phyloP scores from a whole-genome alignment of 2,888 invertebrate species.

The Alsophila aescularia region DNA sequence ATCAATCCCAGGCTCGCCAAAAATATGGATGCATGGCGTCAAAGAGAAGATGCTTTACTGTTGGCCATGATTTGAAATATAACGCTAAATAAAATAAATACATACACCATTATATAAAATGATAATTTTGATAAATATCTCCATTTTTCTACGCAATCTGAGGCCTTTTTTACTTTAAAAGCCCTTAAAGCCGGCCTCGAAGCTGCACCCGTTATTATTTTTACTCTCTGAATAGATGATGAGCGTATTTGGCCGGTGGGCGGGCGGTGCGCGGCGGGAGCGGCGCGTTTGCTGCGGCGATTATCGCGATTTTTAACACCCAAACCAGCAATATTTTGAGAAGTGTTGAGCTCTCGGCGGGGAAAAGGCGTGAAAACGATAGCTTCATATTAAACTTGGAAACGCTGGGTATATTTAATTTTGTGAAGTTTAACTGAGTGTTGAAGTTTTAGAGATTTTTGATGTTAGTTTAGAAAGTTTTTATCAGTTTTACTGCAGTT shows the following conservation, averaged over 20 bases:
- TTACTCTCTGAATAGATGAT: slow-evolving; percentile 35
- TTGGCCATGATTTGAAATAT: too few relatives aligned
- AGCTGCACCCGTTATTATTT: slow-evolving; percentile 30
- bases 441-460: not conserved
- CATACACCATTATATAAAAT: too few relatives aligned
- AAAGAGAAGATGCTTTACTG: too few relatives aligned
- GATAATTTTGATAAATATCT: too few relatives aligned
- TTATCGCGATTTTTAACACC: slow-evolving; percentile 54
- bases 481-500: not conserved
- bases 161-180: not conserved
- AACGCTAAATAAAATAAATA: too few relatives aligned
- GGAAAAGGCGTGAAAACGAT: slow-evolving; percentile 21
- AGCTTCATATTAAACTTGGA: slow-evolving; percentile 20
- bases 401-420: slow-evolving; percentile 8
- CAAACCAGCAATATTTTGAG: slow-evolving; percentile 44
- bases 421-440: slow-evolving; percentile 3
- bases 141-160: too few relatives aligned
- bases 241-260: slow-evolving; percentile 23
- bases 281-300: slow-evolving; percentile 49
- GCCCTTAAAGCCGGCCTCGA: slow-evolving; percentile 1
- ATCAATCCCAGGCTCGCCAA: too few relatives aligned
- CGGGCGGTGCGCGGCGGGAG: slow-evolving; percentile 16
- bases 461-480: not conserved
- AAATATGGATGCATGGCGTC: too few relatives aligned
- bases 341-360: slow-evolving; percentile 20